phyloP scores from a whole-genome alignment of 1,140 invertebrate species.

The Apis laboriosa region DNA sequence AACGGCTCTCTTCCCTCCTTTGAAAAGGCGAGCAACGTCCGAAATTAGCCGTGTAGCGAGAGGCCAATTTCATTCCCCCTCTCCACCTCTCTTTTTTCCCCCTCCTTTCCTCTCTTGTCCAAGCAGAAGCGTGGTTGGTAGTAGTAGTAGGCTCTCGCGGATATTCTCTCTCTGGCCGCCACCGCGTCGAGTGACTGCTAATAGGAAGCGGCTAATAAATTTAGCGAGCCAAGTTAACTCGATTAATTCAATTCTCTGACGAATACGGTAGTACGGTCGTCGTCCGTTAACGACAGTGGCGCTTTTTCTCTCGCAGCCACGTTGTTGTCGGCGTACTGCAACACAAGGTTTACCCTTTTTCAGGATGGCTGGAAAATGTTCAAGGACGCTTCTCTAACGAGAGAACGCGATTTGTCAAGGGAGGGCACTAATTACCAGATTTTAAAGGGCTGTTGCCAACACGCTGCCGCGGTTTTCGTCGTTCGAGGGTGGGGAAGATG shows the following conservation, averaged over 20 bases:
- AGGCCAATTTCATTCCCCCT: conserved; percentile 49
- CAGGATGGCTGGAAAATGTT: background rate
- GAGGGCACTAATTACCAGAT: conserved; percentile 29
- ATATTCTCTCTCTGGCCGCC: conserved; percentile 20
- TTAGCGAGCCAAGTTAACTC: conserved; percentile 61
- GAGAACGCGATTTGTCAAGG: conserved; percentile 19
- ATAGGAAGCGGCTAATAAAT: conserved; percentile 67
- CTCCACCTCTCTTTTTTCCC: background rate
- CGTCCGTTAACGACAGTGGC: background rate
- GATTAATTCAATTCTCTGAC: conserved; percentile 53
- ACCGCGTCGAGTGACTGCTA: conserved; percentile 43
- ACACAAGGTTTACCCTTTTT: background rate
- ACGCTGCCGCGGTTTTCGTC: background rate
- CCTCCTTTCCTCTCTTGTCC: background rate
- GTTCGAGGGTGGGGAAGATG: too few species aligned
- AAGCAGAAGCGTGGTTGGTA: background rate
- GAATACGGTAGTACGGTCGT: background rate
- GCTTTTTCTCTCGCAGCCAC: background rate
- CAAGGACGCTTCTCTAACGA: conserved; percentile 28
- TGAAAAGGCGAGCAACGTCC: conserved; percentile 26
- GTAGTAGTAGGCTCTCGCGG: background rate
- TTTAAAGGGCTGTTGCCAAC: conserved; percentile 10
- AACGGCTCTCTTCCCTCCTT: background rate
- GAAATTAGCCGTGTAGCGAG: conserved; percentile 55
- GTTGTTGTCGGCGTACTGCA: background rate